These are phyloP conservation scores for Chamaea fasciata DNA, from an alignment of 2,113 vertebrate species.

Conservation along the genomic window DNA sequence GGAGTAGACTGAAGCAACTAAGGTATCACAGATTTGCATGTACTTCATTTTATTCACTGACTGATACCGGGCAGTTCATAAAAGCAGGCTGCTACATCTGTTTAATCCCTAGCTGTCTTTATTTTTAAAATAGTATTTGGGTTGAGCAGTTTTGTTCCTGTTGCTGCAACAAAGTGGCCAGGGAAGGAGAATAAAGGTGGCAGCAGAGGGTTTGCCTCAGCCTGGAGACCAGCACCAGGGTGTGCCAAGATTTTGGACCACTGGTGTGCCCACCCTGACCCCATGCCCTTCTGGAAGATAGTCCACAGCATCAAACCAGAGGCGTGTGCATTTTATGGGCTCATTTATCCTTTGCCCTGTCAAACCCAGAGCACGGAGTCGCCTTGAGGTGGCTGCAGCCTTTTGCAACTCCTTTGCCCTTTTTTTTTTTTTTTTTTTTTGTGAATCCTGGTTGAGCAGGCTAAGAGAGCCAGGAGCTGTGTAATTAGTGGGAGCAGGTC, in stretches of 20 bases:
- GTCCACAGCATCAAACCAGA: background rate
- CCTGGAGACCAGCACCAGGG: background rate
- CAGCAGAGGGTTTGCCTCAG: background rate
- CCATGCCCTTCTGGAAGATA: background rate
- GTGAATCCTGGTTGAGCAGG: background rate
- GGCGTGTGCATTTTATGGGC: background rate
- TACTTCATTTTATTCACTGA: background rate
- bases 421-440: background rate
- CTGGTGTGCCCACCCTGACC: background rate
- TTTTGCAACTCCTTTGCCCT: background rate
- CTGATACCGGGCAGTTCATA: background rate
- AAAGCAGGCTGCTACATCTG: background rate
- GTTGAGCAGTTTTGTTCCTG: background rate
- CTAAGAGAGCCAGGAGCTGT: background rate
- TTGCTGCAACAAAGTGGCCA: background rate
- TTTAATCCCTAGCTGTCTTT: background rate
- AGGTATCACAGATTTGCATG: background rate
- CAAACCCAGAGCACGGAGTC: rapidly evolving
- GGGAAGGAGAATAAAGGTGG: background rate
- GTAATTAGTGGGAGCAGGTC: background rate
- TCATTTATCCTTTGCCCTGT: background rate
- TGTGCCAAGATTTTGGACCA: background rate
- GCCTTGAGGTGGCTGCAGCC: background rate
- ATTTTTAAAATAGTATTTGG: background rate
- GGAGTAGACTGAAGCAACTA: background rate